phyloP scores from a whole-genome alignment of 2,888 invertebrate genomes.

The Eupithecia abbreviata region DNA sequence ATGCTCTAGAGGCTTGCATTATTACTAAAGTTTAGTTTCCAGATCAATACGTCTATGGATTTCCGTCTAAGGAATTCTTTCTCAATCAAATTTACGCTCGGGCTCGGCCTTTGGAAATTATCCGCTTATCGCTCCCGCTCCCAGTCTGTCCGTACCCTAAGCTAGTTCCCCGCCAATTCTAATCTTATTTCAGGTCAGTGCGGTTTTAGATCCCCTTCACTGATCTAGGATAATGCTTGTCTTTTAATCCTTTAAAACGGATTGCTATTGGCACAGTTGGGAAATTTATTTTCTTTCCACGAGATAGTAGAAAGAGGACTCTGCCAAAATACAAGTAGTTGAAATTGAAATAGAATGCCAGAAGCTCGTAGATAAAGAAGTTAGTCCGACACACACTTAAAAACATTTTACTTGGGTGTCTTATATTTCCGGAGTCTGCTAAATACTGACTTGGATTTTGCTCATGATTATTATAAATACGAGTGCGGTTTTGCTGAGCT shows the following conservation, averaged over 20 bases:
- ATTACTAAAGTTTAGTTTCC: neutral
- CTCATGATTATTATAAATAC: neutral
- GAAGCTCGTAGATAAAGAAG: neutral
- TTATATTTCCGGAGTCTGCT: neutral
- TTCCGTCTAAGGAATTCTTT: no score
- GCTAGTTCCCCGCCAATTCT: conserved; percentile 29
- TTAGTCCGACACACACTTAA: neutral
- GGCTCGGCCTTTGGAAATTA: neutral
- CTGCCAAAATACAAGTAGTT: neutral
- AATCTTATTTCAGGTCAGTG: conserved; percentile 41
- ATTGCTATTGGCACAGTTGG: conserved; percentile 35
- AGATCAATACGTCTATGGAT: neutral
- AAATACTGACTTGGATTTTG: neutral
- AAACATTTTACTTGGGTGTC: neutral
- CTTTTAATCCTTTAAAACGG: conserved; percentile 44
- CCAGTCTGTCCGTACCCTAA: neutral
- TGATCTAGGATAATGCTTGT: conserved; percentile 42
- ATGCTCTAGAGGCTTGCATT: no score
- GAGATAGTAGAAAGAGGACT: neutral
- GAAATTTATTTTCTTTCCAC: conserved; percentile 28
- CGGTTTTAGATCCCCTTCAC: conserved; percentile 38
- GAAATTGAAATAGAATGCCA: neutral
- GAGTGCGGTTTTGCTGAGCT: neutral
- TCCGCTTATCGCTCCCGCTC: neutral
- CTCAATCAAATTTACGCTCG: neutral